phyloP scores from a whole-genome alignment of 2,888 invertebrate genomes.

The Perizoma affinitatum region DNA sequence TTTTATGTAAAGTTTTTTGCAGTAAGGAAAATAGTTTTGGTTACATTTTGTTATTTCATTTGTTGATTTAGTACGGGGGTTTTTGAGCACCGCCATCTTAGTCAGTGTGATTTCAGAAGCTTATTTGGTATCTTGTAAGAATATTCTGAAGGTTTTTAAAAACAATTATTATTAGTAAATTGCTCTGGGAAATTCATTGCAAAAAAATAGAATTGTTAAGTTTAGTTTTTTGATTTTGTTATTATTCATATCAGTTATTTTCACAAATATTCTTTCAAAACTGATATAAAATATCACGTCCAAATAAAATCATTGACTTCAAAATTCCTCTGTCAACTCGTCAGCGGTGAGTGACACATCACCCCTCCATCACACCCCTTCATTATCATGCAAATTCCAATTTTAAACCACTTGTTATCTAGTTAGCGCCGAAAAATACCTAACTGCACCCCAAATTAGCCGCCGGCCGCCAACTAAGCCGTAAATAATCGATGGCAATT shows the following conservation, averaged over 20 bases:
- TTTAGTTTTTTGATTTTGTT: no score
- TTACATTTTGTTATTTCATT: slow-evolving; percentile 24
- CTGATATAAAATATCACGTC: neutral
- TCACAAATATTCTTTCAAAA: neutral
- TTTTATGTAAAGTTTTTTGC: slow-evolving; percentile 48
- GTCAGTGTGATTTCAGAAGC: no score
- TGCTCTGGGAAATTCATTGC: no score
- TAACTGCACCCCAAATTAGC: slow-evolving; percentile 75
- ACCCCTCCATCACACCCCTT: slow-evolving; percentile 47
- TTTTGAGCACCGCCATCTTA: slow-evolving; percentile 18
- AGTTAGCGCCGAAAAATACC: slow-evolving; percentile 82
- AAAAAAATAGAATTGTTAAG: no score
- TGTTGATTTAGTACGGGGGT: slow-evolving; percentile 24
- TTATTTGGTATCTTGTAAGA: no score
- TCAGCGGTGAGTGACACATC: slow-evolving; percentile 29
- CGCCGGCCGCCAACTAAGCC: slow-evolving; percentile 73
- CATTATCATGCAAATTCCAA: slow-evolving; percentile 83
- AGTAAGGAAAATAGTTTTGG: slow-evolving; percentile 51
- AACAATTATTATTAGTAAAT: no score
- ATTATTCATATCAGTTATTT: no score
- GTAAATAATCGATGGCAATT: slow-evolving; percentile 81
- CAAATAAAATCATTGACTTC: slow-evolving; percentile 12
- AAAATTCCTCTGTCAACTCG: slow-evolving; percentile 24
- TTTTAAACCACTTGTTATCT: slow-evolving; percentile 84
- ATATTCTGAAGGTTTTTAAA: no score